Conservation (phyloP, 2,888 invertebrate species). For the Cantharis nigra region DNA sequence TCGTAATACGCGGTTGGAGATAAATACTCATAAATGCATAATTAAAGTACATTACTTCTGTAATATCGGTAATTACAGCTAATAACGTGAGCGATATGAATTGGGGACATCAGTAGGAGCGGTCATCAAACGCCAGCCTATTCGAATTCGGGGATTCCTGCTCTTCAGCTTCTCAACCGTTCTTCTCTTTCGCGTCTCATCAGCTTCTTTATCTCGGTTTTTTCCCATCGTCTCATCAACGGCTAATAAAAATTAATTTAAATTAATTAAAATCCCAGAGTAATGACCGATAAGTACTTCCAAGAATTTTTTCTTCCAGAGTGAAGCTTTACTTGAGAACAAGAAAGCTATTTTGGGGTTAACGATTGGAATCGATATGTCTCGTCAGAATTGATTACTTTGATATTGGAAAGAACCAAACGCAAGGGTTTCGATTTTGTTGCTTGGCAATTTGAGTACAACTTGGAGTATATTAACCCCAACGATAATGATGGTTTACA, state of each 20-base stretch:
- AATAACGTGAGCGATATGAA: not conserved
- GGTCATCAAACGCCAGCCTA: not conserved
- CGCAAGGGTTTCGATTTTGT: not conserved
- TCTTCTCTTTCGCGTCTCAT: not conserved
- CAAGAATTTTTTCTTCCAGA: not conserved
- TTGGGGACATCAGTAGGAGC: not conserved
- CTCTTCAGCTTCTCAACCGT: not conserved
- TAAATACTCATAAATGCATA: not conserved
- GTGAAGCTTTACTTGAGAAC: not conserved
- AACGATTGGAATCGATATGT: not conserved
- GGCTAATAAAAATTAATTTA: not conserved
- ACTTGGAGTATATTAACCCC: not conserved
- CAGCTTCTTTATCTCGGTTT: not conserved
- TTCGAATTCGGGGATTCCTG: not conserved
- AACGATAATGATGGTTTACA: constrained; percentile 1
- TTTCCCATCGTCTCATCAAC: not conserved
- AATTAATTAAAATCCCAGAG: not conserved
- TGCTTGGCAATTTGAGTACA: not conserved
- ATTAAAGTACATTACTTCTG: not conserved
- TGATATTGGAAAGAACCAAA: not conserved
- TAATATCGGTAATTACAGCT: not conserved
- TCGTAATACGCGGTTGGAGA: not conserved
- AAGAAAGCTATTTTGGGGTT: not conserved
- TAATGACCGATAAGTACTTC: not conserved
- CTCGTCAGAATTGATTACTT: not conserved